A percentile compares a stretch with the other conserved stretches of the same genome.
phyloP scores from a whole-genome alignment of 2,888 invertebrate genomes.

The Diplolepis rosae region DNA sequence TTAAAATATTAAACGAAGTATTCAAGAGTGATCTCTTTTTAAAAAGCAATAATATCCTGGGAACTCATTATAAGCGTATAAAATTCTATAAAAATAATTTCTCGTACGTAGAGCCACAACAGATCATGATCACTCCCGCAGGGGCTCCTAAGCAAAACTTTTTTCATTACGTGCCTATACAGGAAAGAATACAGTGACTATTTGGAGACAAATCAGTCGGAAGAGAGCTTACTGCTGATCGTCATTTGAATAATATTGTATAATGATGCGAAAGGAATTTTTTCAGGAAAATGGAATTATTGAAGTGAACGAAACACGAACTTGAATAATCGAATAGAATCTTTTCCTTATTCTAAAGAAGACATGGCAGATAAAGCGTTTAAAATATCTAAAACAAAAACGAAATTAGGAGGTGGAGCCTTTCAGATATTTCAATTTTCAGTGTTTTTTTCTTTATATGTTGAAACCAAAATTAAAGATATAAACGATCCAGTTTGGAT shows the following conservation, averaged over 20 bases:
- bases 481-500: constrained; percentile 45
- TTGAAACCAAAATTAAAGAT: constrained; percentile 41
- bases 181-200: neutral
- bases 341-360: neutral
- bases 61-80: constrained; percentile 35
- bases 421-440: constrained; percentile 4
- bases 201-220: neutral
- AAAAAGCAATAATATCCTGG: neutral
- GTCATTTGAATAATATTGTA: too few species aligned
- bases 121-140: neutral
- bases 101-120: neutral
- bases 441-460: neutral
- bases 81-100: constrained; percentile 16
- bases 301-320: neutral
- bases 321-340: neutral
- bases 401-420: neutral
- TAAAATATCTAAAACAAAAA: neutral
- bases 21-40: neutral
- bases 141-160: neutral
- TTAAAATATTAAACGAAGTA: neutral
- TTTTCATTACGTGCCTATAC: constrained; percentile 14
- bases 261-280: constrained; percentile 31
- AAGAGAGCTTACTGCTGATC: too few species aligned
- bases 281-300: neutral
- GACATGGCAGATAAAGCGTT: neutral